These are phyloP conservation scores for Drosophila jambulina DNA, from an alignment of 1,140 invertebrate genomes.

Conservation along the genomic window DNA sequence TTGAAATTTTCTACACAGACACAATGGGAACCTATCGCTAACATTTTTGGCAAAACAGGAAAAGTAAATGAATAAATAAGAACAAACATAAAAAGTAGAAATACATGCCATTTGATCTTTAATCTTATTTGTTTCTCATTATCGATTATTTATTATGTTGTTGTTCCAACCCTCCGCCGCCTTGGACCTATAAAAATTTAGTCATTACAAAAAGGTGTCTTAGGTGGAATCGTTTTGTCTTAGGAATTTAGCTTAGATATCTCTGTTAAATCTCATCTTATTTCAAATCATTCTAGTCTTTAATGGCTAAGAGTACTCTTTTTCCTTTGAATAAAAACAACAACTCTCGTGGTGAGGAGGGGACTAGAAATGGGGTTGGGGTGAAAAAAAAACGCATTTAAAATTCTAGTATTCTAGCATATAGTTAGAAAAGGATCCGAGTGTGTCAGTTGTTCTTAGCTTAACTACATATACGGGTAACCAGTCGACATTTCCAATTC, in stretches of 20 bases:
- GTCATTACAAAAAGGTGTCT: slow-evolving; percentile 81
- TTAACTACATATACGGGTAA: slow-evolving; percentile 70
- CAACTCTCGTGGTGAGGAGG: slow-evolving; percentile 31
- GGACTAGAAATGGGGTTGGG: slow-evolving; percentile 17
- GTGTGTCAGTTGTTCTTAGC: slow-evolving; percentile 63
- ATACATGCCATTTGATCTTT: slow-evolving; percentile 53
- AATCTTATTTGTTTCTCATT: slow-evolving; percentile 46
- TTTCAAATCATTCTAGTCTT: slow-evolving; percentile 83
- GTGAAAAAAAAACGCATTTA: slow-evolving; percentile 34
- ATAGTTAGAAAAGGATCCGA: slow-evolving; percentile 50
- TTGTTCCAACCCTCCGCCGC: slow-evolving; percentile 38
- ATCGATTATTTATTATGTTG: slow-evolving; percentile 49
- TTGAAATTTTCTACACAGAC: slow-evolving; percentile 30
- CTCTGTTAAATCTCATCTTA: slow-evolving; percentile 71
- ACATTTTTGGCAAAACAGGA: slow-evolving; percentile 8
- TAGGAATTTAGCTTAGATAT: slow-evolving; percentile 83
- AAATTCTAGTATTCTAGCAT: slow-evolving; percentile 37
- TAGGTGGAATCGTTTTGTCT: slow-evolving; percentile 83
- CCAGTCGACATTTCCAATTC: slow-evolving; percentile 69
- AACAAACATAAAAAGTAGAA: slow-evolving; percentile 28
- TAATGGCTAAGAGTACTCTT: slow-evolving; percentile 69
- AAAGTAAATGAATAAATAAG: background rate
- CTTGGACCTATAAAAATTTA: slow-evolving; percentile 74
- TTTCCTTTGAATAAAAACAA: slow-evolving; percentile 46
- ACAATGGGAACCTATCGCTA: slow-evolving; percentile 23